phyloP scores from a whole-genome alignment of 2,888 invertebrate species.

The Amphimallon solstitiale region DNA sequence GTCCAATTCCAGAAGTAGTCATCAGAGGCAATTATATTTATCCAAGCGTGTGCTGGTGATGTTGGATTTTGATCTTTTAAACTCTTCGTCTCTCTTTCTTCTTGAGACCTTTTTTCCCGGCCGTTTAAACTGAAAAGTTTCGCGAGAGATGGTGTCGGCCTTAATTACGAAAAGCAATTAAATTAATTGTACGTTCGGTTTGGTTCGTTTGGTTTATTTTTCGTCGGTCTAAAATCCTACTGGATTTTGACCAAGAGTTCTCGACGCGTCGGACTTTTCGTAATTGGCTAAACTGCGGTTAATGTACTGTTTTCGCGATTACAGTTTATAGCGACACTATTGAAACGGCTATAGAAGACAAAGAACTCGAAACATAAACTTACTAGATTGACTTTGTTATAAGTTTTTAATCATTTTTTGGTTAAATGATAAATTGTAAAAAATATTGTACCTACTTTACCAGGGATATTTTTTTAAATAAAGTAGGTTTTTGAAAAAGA shows the following conservation, averaged over 20 bases:
- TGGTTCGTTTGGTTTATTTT: conserved; percentile 6
- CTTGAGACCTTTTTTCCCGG: background rate
- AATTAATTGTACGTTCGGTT: conserved; percentile 19
- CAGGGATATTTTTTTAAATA: no score
- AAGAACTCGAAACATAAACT: no score
- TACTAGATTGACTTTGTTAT: no score
- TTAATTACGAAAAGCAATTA: conserved; percentile 28
- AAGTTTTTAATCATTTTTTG: no score
- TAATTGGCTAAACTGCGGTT: conserved; percentile 8
- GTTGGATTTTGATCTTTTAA: conserved; percentile 25
- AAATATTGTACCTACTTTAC: no score
- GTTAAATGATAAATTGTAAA: no score
- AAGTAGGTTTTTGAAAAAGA: no score
- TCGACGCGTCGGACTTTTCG: background rate
- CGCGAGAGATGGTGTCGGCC: conserved; percentile 13
- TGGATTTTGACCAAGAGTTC: background rate
- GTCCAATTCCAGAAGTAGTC: background rate
- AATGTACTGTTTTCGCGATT: conserved; percentile 4
- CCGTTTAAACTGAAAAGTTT: conserved; percentile 17
- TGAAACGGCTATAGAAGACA: no score
- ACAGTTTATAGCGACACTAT: background rate
- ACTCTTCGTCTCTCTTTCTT: conserved; percentile 9
- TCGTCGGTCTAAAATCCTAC: background rate
- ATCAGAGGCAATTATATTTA: conserved; percentile 30
- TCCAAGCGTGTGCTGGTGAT: conserved; percentile 7